phyloP scores from a whole-genome alignment of 2,797 vertebrate species.

The Diglossa cyanea region DNA sequence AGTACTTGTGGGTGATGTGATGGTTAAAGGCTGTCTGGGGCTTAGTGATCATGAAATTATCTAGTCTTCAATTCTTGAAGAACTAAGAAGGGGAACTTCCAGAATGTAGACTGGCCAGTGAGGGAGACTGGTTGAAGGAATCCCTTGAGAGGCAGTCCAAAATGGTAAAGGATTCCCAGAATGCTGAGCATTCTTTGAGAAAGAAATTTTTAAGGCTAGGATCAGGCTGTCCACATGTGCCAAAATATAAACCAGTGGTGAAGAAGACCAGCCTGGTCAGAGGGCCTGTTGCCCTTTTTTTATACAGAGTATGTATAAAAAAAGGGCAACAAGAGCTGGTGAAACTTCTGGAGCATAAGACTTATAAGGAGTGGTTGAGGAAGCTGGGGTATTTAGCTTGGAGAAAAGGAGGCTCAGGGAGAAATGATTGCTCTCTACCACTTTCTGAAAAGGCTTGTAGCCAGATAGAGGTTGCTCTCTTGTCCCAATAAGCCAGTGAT shows the following conservation, averaged over 20 bases:
- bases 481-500: background rate
- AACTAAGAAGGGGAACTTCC: background rate
- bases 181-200: background rate
- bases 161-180: background rate
- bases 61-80: background rate
- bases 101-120: background rate
- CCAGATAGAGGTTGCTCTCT: background rate
- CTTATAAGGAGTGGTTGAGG: accelerated
- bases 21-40: background rate
- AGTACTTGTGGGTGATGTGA: background rate
- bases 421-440: background rate
- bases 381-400: background rate
- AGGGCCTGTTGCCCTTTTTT: no score
- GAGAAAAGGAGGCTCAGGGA: background rate
- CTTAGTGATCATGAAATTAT: background rate
- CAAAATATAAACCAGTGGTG: background rate
- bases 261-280: background rate
- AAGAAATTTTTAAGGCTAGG: background rate
- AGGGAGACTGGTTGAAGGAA: background rate
- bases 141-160: background rate
- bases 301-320: background rate
- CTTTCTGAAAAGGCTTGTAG: background rate
- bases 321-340: background rate
- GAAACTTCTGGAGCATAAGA: background rate
- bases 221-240: background rate